phyloP scores from a whole-genome alignment of 2,797 vertebrate genomes.

The Notoglanidium macrostoma region DNA sequence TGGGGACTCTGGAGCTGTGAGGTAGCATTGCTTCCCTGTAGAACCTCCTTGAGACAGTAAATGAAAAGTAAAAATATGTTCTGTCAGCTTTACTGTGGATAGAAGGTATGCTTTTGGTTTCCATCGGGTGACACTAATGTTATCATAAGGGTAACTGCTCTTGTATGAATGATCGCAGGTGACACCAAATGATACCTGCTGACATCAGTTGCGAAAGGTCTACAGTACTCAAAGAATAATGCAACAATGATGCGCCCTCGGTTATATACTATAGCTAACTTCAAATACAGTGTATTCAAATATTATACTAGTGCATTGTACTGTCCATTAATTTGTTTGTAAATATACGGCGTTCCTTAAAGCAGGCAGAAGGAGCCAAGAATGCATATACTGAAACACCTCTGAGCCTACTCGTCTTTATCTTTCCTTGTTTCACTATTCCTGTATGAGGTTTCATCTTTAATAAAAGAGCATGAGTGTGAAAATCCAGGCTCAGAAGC shows the following conservation, averaged over 20 bases:
- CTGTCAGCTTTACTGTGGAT: background rate
- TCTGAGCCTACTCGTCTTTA: background rate
- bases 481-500: conserved; percentile 1
- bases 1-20: background rate
- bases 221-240: background rate
- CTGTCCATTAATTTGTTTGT: background rate
- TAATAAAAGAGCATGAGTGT: conserved; percentile 28
- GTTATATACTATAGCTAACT: background rate
- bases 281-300: background rate
- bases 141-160: background rate
- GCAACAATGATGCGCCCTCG: background rate
- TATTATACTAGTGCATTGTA: background rate
- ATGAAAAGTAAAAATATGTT: background rate
- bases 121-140: background rate
- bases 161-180: background rate
- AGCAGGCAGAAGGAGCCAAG: background rate
- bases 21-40: background rate
- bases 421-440: conserved; percentile 2
- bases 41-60: background rate
- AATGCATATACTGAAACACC: background rate
- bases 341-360: background rate
- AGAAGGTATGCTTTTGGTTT: background rate
- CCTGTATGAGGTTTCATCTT: background rate
- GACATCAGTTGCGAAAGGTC: background rate
- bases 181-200: background rate